Conservation (phyloP, 2,113 vertebrate genomes). For the Nesoenas mayeri region DNA sequence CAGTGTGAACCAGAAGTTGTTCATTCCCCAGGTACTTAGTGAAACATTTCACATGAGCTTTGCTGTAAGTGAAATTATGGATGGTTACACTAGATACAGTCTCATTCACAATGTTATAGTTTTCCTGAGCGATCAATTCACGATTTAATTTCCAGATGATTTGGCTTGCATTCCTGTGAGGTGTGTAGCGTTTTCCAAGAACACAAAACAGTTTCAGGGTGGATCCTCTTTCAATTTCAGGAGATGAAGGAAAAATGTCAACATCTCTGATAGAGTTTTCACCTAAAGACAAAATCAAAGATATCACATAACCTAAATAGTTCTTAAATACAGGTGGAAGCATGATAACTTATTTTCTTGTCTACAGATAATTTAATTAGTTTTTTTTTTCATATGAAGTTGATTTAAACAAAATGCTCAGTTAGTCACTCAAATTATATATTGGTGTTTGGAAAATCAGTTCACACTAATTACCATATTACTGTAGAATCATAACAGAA, state of each 20-base stretch:
- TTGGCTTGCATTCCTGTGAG: constrained; percentile 55
- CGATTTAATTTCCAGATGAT: constrained; percentile 66
- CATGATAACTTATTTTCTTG: not conserved
- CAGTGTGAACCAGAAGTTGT: constrained; percentile 20
- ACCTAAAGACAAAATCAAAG: constrained; percentile 43
- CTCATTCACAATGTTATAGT: constrained; percentile 33
- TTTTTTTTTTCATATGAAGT: not conserved
- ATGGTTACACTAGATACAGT: constrained; percentile 57
- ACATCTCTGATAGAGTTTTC: not conserved
- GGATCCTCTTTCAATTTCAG: constrained; percentile 56
- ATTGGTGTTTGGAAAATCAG: not conserved
- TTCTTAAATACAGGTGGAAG: not conserved
- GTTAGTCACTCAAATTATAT: not conserved
- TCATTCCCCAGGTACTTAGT: not conserved
- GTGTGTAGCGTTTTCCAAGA: not conserved
- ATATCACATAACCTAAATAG: not conserved
- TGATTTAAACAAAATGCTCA: not conserved
- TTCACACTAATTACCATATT: not conserved
- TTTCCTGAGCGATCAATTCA: constrained; percentile 15
- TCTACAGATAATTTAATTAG: not conserved
- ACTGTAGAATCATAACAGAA: not conserved
- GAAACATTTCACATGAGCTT: constrained; percentile 48
- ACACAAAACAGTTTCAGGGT: constrained; percentile 30
- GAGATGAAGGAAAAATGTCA: constrained; percentile 40
- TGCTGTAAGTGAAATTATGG: constrained; percentile 47